phyloP scores from a whole-genome alignment of 1,140 invertebrate species.

The Pseudobourletiella spinata region DNA sequence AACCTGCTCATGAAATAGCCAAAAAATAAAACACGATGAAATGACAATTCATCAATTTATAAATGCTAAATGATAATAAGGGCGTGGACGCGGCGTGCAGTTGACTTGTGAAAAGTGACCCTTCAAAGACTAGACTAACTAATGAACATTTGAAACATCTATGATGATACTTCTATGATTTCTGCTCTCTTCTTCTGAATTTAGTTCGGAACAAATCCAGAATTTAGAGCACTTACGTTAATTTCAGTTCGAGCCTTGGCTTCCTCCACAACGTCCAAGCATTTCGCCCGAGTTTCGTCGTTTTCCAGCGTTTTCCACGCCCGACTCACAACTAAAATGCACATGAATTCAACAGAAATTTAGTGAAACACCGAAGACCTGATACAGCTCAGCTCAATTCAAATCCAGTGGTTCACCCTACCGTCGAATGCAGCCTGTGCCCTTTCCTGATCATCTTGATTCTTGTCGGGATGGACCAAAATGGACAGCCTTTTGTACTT shows the following conservation, averaged over 20 bases:
- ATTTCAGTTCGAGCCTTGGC: conserved; percentile 87
- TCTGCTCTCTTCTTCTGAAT: not conserved
- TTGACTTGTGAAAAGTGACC: too few relatives aligned
- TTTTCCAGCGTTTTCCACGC: conserved; percentile 94
- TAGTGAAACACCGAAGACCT: too few relatives aligned
- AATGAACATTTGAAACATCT: too few relatives aligned
- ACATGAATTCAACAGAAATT: conserved; percentile 32
- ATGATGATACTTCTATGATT: not conserved
- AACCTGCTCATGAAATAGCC: conserved; percentile 55
- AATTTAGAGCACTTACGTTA: conserved; percentile 56
- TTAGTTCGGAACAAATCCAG: not conserved
- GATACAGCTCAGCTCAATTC: too few relatives aligned
- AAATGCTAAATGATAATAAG: too few relatives aligned
- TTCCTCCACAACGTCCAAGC: conserved; percentile 94
- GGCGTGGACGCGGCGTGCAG: too few relatives aligned
- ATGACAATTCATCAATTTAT: not conserved
- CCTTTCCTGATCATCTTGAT: conserved; percentile 87
- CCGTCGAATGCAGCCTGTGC: conserved; percentile 89
- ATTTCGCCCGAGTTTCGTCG: conserved; percentile 86
- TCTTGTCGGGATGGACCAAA: conserved; percentile 97
- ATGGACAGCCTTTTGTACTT: conserved; percentile 95
- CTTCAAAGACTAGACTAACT: too few relatives aligned
- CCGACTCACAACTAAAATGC: conserved; percentile 76
- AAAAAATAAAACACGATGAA: conserved; percentile 13
- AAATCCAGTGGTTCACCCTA: too few relatives aligned